A percentile compares a stretch with the other conserved stretches of the same genome.
Conservation (phyloP, 2,113 vertebrate species). For the Athene noctua region DNA sequence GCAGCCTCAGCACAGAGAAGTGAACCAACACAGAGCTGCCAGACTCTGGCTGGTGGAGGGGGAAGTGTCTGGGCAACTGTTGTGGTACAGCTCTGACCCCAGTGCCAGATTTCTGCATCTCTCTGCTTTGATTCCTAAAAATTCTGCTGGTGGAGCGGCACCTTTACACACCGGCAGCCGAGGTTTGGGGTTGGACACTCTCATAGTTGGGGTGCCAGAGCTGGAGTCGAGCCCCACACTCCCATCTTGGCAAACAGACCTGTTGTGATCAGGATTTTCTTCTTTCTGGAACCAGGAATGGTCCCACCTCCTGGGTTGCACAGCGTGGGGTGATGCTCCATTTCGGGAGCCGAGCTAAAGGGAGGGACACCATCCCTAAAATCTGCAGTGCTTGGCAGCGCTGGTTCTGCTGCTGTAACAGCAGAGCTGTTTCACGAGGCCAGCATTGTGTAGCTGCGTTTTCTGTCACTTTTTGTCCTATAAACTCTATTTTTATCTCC, state of each 20-base stretch:
- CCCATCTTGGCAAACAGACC: accelerated
- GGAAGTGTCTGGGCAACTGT: accelerated
- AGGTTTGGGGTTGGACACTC: accelerated
- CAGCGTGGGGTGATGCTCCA: background rate
- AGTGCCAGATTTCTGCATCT: accelerated
- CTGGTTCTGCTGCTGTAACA: background rate
- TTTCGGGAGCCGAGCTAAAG: too few relatives aligned
- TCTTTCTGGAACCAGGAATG: background rate
- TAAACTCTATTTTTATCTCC: background rate
- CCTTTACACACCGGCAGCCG: accelerated
- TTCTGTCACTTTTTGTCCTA: background rate
- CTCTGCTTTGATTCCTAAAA: background rate
- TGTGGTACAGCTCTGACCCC: accelerated
- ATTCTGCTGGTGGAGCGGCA: accelerated
- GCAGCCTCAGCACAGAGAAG: background rate
- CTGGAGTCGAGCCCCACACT: accelerated
- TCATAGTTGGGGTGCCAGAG: accelerated
- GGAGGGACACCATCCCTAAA: background rate
- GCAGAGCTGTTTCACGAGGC: background rate
- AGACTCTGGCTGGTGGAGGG: accelerated
- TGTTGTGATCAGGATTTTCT: background rate
- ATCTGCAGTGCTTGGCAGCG: accelerated
- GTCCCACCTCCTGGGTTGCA: background rate
- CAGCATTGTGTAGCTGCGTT: background rate
- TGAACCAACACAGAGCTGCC: background rate